Base-by-base conservation (phyloP, 2,888 invertebrate species). In the Callyntrura guangdongensis region DNA sequence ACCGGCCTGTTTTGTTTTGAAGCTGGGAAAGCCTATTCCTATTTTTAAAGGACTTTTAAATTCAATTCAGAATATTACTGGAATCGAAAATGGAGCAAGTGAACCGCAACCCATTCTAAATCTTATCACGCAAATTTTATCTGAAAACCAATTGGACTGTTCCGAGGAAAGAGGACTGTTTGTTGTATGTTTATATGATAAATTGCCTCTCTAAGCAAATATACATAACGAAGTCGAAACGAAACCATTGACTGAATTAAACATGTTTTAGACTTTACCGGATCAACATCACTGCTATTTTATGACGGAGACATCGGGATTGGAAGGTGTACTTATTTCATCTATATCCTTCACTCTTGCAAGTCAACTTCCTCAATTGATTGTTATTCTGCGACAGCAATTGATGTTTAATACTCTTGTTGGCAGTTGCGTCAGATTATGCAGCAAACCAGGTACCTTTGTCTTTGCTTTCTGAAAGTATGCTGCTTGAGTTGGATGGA, bases 231-330 rank as follows among this genome's bases (percentile, higher is more conserved):
- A 11, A 17, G 12, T 8, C 45, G 17, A 11, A 17, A 72, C 6
- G 5, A 93, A 14, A 20, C 22, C 93, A 72, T 72, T 72, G 12
- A 53, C 36, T 36, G 36, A 36, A 36, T 36, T 36, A 36, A 36
- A 36, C 25, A 64, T 72, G n/a, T 22, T 95, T 95, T 17, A 98
- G 98, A 97, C 97, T 89, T 95, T 99, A 74, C 98, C 99, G 0
- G 99, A 98, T 95, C 99, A 99, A 95, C 97, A 97, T 89, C 99
- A 99, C 95, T 98, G 98, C 94, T 99, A 98, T 95, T 98, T 98
- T 95, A 96, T 99, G 95, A 98, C 98, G 36, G 98, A 98, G 95
- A 97, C 97, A 92, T 96, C 96, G 92, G 96, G 96, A 45, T 95
- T 98, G 95, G 96, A 97, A 92, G 98, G 98, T 6, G 96, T 97